Base-by-base conservation (phyloP, 2,888 invertebrate species). In the Hydraecia micacea region DNA sequence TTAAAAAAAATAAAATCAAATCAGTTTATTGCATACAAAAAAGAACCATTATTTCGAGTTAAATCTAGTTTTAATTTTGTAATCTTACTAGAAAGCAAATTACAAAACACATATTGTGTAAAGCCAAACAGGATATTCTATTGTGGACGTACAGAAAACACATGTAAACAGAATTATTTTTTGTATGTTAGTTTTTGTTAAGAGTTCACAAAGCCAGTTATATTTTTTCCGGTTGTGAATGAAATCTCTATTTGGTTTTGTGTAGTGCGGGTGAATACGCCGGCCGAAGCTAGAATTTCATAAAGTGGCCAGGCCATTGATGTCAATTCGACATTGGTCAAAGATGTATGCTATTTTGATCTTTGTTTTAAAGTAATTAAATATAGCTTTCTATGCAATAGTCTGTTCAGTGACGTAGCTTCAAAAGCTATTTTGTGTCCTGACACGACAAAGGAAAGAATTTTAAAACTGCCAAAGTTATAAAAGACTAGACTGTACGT, bases 121-220 rank as follows among this genome's bases (percentile, higher is more conserved):
- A 55, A 78, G 6, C 62, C 42, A 55, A 42, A 55, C 15, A 36
- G 13, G 0, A 36, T n/a, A 49, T 32, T 60, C 39, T 66, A n/a
- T 75, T 75, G 49, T 75, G 32, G n/a, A 55, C 13, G 11, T n/a
- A n/a, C 36, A 49, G n/a, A 62, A 49, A 52, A 66, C n/a, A n/a
- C 21, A 66, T 66, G n/a, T 42, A n/a, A 66, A 74, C n/a, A 75
- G 1, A 66, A 60, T 21, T 2, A 28, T 42, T 82, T 15, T 66
- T 15, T 75, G 21, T 36, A 58, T 18, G 46, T 28, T 28, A 13
- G 11, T 74, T 81, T 79, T 74, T 18, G 49, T 42, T 39, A 11
- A 55, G 39, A 73, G 4, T 55, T 65, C 18, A 79, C 46, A 73
- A 73, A 49, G 39, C 58, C 82, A 58, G 21, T 32, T 13, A n/a